Base-by-base conservation (phyloP, 2,113 vertebrate genomes). In the Cyanistes caeruleus region DNA sequence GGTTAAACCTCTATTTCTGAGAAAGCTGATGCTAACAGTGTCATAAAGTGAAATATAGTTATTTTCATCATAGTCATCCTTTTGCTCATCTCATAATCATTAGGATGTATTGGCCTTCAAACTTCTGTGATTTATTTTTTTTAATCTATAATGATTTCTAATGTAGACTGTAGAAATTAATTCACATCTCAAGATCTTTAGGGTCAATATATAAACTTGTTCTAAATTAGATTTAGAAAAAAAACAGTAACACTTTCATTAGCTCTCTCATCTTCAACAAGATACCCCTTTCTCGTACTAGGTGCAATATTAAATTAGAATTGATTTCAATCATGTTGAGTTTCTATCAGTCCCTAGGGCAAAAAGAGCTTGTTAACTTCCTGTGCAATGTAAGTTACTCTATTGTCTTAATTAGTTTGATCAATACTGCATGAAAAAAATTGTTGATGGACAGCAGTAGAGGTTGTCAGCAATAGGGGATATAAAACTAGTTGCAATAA, bases 391-490 rank as follows among this genome's bases (percentile, higher is more conserved):
- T 55, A 78, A 59, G 33, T 74, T 91, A 35, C 3, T 0, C 52
- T 79, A 63, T 52, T 89, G 48, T 81, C 65, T 89, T 89, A 91
- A 95, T 94, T 80, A 92, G 30, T 46, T 52, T 82, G 68, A 84
- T 95, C 84, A 73, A 95, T 95, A 89, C 56, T 81, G 13, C 41
- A 43, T 70, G 56, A 53, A 78, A 74, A 84, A 17, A 51, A 33
- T 55, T 84, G 75, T 74, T 95, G 43, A 39, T 88, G 53, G 51
- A 55, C 21, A 84, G 62, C 21, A 85, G 21, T 25, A 43, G 44
- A 43, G 43, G 7, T 65, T 90, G 51, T 65, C 64, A 84, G 30
- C 35, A 62, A 10, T 2, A 80, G 12, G 87, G 20, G 43, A 51
- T 33, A 4, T 65, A 69, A 80, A 81, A 69, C 27, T 46, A 39